Evolutionary conservation across 1,140 invertebrate species (phyloP).

Genomic region (Vanessa tameamea): DNA sequence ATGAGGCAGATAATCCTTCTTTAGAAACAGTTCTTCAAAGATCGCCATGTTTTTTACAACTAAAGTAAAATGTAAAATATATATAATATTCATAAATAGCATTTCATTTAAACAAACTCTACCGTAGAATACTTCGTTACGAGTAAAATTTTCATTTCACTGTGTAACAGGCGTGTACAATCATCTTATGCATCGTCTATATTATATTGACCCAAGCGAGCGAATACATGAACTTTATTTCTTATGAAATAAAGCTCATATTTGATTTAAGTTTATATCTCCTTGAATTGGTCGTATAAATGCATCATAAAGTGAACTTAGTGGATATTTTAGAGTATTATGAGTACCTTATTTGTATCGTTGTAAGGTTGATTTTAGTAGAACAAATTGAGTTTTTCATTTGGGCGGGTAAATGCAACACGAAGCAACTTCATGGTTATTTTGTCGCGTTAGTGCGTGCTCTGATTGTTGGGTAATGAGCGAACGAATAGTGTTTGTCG

Average conservation of each 20-base stretch:
- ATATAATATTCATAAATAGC: conserved; percentile 3
- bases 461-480: conserved; percentile 50
- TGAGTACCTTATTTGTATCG: conserved; percentile 19
- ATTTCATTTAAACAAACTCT: conserved; percentile 30
- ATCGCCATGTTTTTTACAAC: too few relatives aligned
- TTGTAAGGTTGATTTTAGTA: conserved; percentile 29
- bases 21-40: too few relatives aligned
- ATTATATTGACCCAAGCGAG: conserved; percentile 24
- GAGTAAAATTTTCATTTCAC: conserved; percentile 63
- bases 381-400: not conserved
- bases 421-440: conserved; percentile 50
- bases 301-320: conserved; percentile 42
- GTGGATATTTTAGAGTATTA: not conserved
- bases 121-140: conserved; percentile 46
- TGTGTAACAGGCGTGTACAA: conserved; percentile 63
- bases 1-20: too few relatives aligned
- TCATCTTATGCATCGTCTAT: conserved; percentile 50
- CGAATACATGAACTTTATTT: conserved; percentile 27
- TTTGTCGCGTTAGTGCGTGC: conserved; percentile 48
- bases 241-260: not conserved
- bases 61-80: not conserved
- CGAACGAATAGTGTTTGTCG: conserved; percentile 43
- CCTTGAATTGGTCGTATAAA: conserved; percentile 26
- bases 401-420: conserved; percentile 40
- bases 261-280: conserved; percentile 11